These are phyloP conservation scores for Sarcophilus harrisii DNA, from an alignment of 2,797 vertebrate genomes.

Conservation along the genomic window DNA sequence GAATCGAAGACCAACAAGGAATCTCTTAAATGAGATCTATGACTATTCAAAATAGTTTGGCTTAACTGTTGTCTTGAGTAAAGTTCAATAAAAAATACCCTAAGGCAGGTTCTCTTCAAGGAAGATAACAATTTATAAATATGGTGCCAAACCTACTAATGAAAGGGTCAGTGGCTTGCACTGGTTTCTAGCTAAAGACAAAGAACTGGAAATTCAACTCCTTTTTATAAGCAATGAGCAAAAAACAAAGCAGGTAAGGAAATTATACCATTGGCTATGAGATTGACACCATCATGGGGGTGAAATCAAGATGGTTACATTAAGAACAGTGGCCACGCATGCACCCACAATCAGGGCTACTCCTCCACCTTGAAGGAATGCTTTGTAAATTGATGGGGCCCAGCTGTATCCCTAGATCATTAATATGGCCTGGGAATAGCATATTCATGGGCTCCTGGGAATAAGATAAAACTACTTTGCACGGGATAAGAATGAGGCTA, in stretches of 20 bases:
- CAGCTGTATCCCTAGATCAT: not conserved
- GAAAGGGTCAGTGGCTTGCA: not conserved
- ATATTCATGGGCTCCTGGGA: not conserved
- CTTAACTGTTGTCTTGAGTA: not conserved
- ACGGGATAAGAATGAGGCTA: not conserved
- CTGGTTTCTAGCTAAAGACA: not conserved
- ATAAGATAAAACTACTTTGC: not conserved
- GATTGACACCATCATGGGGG: not conserved
- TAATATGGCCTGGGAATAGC: not conserved
- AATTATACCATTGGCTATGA: not conserved
- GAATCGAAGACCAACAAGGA: slow-evolving; percentile 46
- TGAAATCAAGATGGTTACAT: not conserved
- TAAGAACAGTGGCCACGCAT: not conserved
- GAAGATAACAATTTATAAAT: not conserved
- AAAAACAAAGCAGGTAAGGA: not conserved
- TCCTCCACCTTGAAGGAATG: not conserved
- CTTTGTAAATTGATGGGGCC: not conserved
- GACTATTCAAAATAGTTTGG: not conserved
- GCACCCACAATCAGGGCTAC: not conserved
- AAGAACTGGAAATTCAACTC: not conserved
- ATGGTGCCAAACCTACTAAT: not conserved
- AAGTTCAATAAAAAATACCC: not conserved
- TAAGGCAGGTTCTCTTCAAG: not conserved
- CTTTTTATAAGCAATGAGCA: not conserved
- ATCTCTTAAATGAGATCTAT: not conserved